Percentiles rank a stretch among this genome's conserved stretches.
Conservation (phyloP, 2,113 vertebrate genomes). For the Apodemus speciosus region DNA sequence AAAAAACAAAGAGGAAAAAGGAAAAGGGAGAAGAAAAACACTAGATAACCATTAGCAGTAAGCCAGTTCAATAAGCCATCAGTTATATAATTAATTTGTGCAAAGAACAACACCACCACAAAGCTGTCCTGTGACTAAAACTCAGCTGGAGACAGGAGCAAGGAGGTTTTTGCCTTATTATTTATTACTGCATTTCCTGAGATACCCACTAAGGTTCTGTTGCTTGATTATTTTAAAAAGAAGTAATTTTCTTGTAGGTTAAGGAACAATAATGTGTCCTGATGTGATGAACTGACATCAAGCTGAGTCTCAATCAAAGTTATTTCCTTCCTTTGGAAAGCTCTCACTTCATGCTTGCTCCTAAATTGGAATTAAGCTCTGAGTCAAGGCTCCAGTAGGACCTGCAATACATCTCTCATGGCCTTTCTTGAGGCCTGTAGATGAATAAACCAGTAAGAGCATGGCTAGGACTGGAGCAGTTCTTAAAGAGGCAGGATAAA, state of each 20-base stretch:
- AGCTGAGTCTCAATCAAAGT: conserved; percentile 25
- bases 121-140: conserved; percentile 53
- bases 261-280: conserved; percentile 43
- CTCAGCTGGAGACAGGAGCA: background rate
- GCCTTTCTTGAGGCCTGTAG: conserved; percentile 14
- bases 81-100: conserved; percentile 27
- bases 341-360: background rate
- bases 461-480: background rate
- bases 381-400: background rate
- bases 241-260: conserved; percentile 42
- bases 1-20: too few relatives aligned
- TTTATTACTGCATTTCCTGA: conserved; percentile 46
- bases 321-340: conserved; percentile 52
- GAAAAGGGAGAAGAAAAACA: background rate
- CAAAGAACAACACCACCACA: background rate
- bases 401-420: background rate
- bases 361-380: background rate
- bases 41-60: conserved; percentile 11
- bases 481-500: background rate
- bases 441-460: conserved; percentile 25
- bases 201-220: background rate
- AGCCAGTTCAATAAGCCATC: conserved; percentile 28
- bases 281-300: conserved; percentile 26
- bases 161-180: conserved; percentile 23
- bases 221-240: conserved; percentile 36